Percentiles rank a stretch among this genome's conserved stretches.
These are phyloP conservation scores for Drosophila hamatofila DNA, from an alignment of 2,888 invertebrate species.

Conservation along the genomic window DNA sequence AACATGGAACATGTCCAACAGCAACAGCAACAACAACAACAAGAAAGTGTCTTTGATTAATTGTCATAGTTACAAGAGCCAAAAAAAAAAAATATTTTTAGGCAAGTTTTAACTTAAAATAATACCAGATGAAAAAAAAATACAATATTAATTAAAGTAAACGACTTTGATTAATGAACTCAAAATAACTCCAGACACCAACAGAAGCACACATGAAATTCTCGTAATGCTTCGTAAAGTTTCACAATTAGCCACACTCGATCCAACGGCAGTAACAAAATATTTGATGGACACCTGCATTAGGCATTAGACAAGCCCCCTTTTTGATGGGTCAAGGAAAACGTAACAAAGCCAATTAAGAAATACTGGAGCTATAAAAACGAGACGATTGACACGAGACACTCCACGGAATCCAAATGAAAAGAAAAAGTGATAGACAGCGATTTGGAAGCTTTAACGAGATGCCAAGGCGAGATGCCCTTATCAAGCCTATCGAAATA, in stretches of 20 bases:
- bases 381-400: slow-evolving; percentile 30
- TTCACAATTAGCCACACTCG: slow-evolving; percentile 17
- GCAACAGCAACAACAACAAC: not conserved
- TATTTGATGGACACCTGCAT: slow-evolving; percentile 34
- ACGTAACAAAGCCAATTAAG: slow-evolving; percentile 27
- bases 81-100: slow-evolving; percentile 37
- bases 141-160: slow-evolving; percentile 46
- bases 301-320: slow-evolving; percentile 14
- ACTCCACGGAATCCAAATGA: not conserved
- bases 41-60: slow-evolving; percentile 54
- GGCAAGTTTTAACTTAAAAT: slow-evolving; percentile 44
- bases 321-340: slow-evolving; percentile 30
- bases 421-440: slow-evolving; percentile 37
- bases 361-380: slow-evolving; percentile 15
- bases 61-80: slow-evolving; percentile 31
- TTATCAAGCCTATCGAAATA: slow-evolving; percentile 12
- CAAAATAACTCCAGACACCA: not conserved
- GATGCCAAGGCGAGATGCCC: slow-evolving; percentile 18
- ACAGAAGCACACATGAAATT: slow-evolving; percentile 25
- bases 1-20: slow-evolving; percentile 43
- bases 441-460: slow-evolving; percentile 31
- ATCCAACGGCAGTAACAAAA: not conserved
- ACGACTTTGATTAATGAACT: slow-evolving; percentile 48
- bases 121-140: slow-evolving; percentile 4
- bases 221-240: slow-evolving; percentile 11